Conservation (phyloP, 2,797 vertebrate species). For the Myotis daubentonii region DNA sequence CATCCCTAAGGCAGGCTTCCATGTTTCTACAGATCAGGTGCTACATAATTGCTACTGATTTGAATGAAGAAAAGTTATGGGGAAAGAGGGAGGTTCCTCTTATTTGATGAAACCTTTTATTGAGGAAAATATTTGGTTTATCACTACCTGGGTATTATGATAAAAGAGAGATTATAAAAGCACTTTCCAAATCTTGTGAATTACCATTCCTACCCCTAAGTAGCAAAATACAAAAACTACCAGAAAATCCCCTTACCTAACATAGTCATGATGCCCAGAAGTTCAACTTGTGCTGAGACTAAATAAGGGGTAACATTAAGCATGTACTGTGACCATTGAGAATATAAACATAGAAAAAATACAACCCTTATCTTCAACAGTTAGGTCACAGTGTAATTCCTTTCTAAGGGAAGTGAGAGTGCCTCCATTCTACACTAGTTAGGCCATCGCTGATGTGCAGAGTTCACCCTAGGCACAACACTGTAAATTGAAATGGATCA, state of each 20-base stretch:
- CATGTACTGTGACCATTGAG: neutral
- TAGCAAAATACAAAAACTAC: neutral
- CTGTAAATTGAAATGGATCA: neutral
- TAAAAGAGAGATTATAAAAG: conserved; percentile 45
- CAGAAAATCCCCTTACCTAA: neutral
- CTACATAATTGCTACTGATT: neutral
- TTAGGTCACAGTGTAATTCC: neutral
- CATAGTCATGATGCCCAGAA: neutral
- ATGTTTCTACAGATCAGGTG: conserved; percentile 16
- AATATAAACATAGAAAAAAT: conserved; percentile 8
- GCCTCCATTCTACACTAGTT: neutral
- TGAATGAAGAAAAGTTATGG: conserved; percentile 21
- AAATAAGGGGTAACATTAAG: neutral
- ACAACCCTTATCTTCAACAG: neutral
- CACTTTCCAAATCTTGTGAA: conserved; percentile 9
- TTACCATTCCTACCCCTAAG: neutral
- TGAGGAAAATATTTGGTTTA: conserved; percentile 10
- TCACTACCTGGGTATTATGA: neutral
- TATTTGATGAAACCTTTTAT: conserved; percentile 15
- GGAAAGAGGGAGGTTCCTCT: neutral
- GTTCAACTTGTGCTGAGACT: neutral
- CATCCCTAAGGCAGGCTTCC: neutral
- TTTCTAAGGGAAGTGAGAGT: neutral
- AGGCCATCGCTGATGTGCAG: neutral
- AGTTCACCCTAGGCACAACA: neutral